These are phyloP conservation scores for Drosophila dunni DNA, from an alignment of 1,140 invertebrate species.

Conservation along the genomic window DNA sequence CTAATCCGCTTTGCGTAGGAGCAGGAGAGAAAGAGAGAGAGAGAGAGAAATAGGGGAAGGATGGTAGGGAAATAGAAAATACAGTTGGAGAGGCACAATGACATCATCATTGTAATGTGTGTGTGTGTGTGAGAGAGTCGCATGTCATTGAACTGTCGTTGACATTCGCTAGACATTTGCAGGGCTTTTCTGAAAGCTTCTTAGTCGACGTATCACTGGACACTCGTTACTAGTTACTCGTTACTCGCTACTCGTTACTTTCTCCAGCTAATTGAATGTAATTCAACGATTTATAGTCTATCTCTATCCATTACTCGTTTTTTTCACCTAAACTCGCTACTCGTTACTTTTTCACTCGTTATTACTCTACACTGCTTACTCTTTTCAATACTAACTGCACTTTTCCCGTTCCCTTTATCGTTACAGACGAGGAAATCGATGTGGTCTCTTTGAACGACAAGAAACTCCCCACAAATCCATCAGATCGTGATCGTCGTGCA, in stretches of 20 bases:
- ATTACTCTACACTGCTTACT: neutral
- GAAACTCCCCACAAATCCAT: slow-evolving; percentile 87
- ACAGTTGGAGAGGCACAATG: slow-evolving; percentile 1
- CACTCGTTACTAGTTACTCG: slow-evolving; percentile 3
- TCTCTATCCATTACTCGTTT: too few relatives aligned
- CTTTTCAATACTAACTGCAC: neutral
- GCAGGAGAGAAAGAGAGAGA: neutral
- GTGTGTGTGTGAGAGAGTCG: too few relatives aligned
- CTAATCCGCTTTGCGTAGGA: slow-evolving; percentile 69
- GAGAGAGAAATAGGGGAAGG: neutral
- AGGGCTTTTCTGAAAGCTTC: slow-evolving; percentile 25
- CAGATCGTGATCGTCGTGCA: slow-evolving; percentile 87
- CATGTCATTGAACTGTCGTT: slow-evolving; percentile 54
- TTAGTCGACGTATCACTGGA: neutral
- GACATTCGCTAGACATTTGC: slow-evolving; percentile 44
- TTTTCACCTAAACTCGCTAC: neutral
- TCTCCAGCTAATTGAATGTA: too few relatives aligned
- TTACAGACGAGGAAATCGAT: slow-evolving; percentile 93
- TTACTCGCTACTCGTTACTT: neutral
- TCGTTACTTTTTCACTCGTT: neutral
- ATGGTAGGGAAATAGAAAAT: neutral
- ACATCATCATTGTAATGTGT: slow-evolving; percentile 27
- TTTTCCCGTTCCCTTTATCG: slow-evolving; percentile 32
- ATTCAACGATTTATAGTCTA: too few relatives aligned
- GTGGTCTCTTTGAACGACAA: slow-evolving; percentile 90